Evolutionary conservation across 2,888 invertebrate species (phyloP).

Genomic region (Willowsia nigromaculata): DNA sequence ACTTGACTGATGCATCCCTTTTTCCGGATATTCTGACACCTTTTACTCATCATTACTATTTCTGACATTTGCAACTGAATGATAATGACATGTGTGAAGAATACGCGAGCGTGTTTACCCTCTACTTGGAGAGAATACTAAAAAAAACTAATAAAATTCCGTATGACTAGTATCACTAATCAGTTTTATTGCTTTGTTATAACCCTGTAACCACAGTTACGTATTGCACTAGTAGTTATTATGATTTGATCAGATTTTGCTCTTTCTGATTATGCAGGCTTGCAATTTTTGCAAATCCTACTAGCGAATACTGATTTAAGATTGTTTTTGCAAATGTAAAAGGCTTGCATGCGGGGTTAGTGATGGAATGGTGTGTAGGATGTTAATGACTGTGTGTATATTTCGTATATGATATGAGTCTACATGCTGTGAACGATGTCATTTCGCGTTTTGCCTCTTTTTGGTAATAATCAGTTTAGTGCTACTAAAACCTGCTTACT

Average conservation of each 20-base stretch:
- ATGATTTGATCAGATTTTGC: not conserved
- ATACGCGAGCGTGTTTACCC: not conserved
- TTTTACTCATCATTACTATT: not conserved
- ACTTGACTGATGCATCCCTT: not conserved
- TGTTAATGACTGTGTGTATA: slow-evolving; percentile 8
- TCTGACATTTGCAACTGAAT: slow-evolving; percentile 23
- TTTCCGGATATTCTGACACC: slow-evolving; percentile 5
- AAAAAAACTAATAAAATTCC: slow-evolving; percentile 14
- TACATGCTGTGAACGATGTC: slow-evolving; percentile 22
- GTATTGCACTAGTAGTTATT: too few relatives aligned
- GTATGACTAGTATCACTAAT: not conserved
- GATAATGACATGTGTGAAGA: not conserved
- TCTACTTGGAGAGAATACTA: not conserved
- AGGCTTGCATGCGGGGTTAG: not conserved
- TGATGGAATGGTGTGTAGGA: slow-evolving; percentile 20
- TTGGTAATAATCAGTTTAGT: slow-evolving; percentile 48
- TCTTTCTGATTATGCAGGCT: too few relatives aligned
- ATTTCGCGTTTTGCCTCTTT: slow-evolving; percentile 46
- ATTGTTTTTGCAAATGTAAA: slow-evolving; percentile 3
- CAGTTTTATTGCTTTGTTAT: slow-evolving; percentile 5
- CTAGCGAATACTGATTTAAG: not conserved
- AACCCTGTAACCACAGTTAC: not conserved
- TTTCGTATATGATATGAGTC: not conserved
- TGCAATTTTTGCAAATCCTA: not conserved
- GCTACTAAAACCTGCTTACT: not conserved